Evolutionary conservation across 2,797 vertebrate species (phyloP).

Genomic region (Mus spretus): DNA sequence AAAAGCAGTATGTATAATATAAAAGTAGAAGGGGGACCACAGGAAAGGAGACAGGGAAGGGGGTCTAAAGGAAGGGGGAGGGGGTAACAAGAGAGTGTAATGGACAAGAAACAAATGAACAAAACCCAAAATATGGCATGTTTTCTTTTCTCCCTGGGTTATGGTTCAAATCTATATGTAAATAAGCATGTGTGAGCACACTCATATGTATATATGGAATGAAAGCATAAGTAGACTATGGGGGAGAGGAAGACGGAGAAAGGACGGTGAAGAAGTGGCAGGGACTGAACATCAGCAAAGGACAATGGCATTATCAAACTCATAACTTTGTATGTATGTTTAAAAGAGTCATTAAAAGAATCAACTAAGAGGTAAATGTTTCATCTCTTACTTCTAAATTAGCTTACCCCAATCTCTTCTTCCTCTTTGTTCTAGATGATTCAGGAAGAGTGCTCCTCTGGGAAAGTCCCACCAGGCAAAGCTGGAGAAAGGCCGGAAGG

Average conservation of each 20-base stretch:
- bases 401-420: neutral
- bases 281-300: neutral
- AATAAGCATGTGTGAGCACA: neutral
- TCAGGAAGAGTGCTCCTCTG: neutral
- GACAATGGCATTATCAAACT: neutral
- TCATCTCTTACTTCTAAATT: slow-evolving; percentile 23
- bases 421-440: neutral
- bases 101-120: neutral
- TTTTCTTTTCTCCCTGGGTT: neutral
- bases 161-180: neutral
- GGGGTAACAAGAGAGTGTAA: neutral
- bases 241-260: no score
- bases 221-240: neutral
- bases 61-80: neutral
- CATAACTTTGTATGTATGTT: neutral
- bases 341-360: neutral
- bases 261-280: neutral
- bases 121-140: neutral
- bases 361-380: neutral
- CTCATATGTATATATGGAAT: neutral
- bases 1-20: neutral
- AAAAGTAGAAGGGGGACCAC: neutral
- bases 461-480: neutral
- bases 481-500: neutral
- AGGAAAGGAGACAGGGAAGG: neutral